Conservation (phyloP, 2,888 invertebrate genomes). For the Leucophenga maculata region DNA sequence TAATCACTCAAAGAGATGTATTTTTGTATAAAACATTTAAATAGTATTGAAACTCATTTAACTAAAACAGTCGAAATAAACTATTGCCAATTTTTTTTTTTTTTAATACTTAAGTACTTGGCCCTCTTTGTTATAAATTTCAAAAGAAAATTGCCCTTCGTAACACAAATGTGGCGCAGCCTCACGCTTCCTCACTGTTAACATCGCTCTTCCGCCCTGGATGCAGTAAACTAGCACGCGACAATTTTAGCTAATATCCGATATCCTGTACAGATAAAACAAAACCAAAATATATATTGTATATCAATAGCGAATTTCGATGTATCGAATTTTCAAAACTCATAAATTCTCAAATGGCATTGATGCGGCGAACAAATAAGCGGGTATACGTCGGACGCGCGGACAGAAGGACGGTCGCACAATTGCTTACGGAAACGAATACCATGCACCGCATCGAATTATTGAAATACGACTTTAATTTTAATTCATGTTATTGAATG, state of each 20-base stretch:
- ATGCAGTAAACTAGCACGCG: neutral
- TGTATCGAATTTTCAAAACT: constrained; percentile 55
- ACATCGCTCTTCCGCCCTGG: too few species aligned
- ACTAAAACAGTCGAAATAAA: too few species aligned
- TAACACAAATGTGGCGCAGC: too few species aligned
- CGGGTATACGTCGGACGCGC: neutral
- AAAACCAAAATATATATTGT: too few species aligned
- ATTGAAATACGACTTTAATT: constrained; percentile 71
- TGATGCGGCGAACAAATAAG: constrained; percentile 27
- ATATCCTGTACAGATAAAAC: neutral
- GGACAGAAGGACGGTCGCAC: constrained; percentile 18
- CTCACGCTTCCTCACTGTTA: too few species aligned
- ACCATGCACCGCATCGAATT: constrained; percentile 69
- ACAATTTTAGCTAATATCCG: constrained; percentile 16
- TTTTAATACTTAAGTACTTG: too few species aligned
- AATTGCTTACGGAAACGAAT: constrained; percentile 61
- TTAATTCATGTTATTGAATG: constrained; percentile 54
- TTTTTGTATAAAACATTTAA: too few species aligned
- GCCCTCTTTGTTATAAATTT: neutral
- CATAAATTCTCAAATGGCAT: constrained; percentile 58
- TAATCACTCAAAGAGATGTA: too few species aligned
- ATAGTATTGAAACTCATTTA: too few species aligned
- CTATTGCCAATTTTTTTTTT: too few species aligned
- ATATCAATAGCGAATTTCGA: constrained; percentile 52
- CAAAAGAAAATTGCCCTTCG: neutral